Evolutionary conservation across 2,797 vertebrate species (phyloP).

Genomic region (Sebastes steindachneri): DNA sequence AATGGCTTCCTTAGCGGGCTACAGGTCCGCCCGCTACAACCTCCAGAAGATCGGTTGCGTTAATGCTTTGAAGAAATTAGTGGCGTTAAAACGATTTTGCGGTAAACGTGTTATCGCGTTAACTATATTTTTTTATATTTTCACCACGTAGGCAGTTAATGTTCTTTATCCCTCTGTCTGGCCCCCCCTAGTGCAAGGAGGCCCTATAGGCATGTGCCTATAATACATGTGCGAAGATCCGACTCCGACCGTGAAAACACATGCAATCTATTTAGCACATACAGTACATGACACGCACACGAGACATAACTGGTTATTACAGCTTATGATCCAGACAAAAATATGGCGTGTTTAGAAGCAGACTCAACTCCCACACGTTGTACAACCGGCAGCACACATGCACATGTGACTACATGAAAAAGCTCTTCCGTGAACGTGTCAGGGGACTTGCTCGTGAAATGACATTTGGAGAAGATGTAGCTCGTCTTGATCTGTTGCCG

Average conservation of each 20-base stretch:
- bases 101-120: no score
- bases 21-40: no score
- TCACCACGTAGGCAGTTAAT: no score
- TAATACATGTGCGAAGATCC: no score
- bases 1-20: no score
- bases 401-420: conserved; percentile 64
- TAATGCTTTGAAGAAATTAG: no score
- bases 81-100: no score
- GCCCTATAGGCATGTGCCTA: no score
- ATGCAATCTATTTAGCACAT: conserved; percentile 14
- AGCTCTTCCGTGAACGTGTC: conserved; percentile 51
- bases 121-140: no score
- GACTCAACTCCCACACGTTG: conserved; percentile 24
- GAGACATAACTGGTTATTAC: conserved; percentile 28
- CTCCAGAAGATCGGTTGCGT: no score
- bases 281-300: neutral
- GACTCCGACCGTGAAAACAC: neutral
- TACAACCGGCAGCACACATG: conserved; percentile 12
- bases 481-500: conserved; percentile 58
- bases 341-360: conserved; percentile 12
- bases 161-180: no score
- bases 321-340: conserved; percentile 27
- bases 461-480: conserved; percentile 72
- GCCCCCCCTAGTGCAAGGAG: no score
- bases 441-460: conserved; percentile 58